phyloP scores from a whole-genome alignment of 2,888 invertebrate genomes.

The Acholoe squamosa region DNA sequence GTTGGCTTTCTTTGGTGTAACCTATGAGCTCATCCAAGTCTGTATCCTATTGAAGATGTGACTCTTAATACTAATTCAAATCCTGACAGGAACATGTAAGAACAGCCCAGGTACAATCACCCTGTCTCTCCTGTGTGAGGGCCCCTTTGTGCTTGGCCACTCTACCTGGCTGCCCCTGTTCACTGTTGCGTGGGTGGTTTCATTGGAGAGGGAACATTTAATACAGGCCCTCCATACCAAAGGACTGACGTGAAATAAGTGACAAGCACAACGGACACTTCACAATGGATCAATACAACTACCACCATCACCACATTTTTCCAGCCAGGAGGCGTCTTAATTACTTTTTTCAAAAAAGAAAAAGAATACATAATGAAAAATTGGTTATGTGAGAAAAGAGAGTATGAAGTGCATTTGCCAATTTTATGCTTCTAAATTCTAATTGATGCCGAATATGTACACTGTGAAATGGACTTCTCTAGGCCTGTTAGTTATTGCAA shows the following conservation, averaged over 20 bases:
- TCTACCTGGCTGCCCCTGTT: neutral
- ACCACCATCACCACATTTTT: neutral
- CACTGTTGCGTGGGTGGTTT: constrained; percentile 20
- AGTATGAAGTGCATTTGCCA: too few species aligned
- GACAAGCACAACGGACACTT: constrained; percentile 7
- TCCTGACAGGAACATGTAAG: constrained; percentile 30
- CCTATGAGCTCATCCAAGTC: constrained; percentile 1
- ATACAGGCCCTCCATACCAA: neutral
- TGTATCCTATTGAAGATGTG: neutral
- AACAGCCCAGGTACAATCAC: constrained; percentile 9
- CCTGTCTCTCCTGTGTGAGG: neutral
- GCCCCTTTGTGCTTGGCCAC: neutral
- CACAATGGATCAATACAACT: neutral
- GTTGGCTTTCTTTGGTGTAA: neutral
- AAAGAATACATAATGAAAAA: too few species aligned
- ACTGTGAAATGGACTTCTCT: too few species aligned
- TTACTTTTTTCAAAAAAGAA: too few species aligned
- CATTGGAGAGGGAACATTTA: neutral
- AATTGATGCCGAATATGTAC: too few species aligned
- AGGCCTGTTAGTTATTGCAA: too few species aligned
- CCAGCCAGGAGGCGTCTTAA: neutral
- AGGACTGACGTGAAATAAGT: neutral
- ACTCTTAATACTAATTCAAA: neutral
- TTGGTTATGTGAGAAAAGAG: too few species aligned
- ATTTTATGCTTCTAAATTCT: too few species aligned